Base-by-base conservation (phyloP, 2,888 invertebrate genomes). In the Monopis laevigella region DNA sequence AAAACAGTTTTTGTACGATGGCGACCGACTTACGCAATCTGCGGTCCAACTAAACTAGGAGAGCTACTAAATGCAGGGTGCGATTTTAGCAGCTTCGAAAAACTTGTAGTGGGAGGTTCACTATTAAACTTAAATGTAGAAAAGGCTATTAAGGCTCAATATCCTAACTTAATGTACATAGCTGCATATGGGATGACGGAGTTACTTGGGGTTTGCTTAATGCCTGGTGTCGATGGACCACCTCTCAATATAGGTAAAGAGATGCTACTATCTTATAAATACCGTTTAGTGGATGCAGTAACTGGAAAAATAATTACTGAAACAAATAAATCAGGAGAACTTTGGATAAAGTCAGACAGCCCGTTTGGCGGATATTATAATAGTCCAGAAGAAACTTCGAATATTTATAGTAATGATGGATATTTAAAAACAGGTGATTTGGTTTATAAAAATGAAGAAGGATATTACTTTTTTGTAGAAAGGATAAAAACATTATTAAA, bases 131-230 rank as follows among this genome's bases (percentile, higher is more conserved):
- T n/a, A 21, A 16, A 13, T 2, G 4, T 21, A 5, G 21, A 36
- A 12, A 19, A 36, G 8, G 4, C 13, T 5, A 12, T 36, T 2
- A 36, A 11, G n/a, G 36, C 19, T 4, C 7, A 10, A 4, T 36
- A 16, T 21, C 36, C 36, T 21, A 21, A 7, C 3, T 13, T 19
- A n/a, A n/a, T 5, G 11, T 36, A 21, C 21, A n/a, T 36, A 11
- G 21, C 36, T 11, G 36, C 36, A 21, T 36, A 36, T 36, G 36
- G 36, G 4, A 36, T 36, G 36, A 36, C 36, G 10, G 36, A 36
- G n/a, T 3, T 21, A 2, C 2, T 19, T 3, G n/a, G 11, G 3
- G 7, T 36, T n/a, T 11, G 7, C 8, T 12, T 21, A 2, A 5
- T 5, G 6, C 10, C 18, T 4, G 19, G 2, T 12, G 12, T 11